Conservation (phyloP, 2,888 invertebrate genomes). For the Epiblema foenella region DNA sequence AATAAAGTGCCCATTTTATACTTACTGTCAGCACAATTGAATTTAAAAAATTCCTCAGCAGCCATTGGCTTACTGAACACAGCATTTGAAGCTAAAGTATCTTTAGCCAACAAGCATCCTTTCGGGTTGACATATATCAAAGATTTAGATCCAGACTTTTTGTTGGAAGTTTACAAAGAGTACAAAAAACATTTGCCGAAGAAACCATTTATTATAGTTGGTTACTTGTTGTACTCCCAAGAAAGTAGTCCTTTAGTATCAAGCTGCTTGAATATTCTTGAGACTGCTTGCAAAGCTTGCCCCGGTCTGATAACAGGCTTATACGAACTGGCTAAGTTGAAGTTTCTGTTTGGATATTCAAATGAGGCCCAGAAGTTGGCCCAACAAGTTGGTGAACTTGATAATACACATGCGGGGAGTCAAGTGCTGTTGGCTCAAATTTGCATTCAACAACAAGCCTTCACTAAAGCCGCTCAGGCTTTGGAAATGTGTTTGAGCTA, state of each 20-base stretch:
- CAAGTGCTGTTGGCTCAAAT: conserved; percentile 95
- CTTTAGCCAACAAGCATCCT: conserved; percentile 78
- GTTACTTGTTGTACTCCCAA: conserved; percentile 72
- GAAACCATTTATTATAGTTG: conserved; percentile 80
- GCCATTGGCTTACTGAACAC: conserved; percentile 86
- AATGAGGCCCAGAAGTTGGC: conserved; percentile 89
- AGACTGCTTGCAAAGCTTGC: conserved; percentile 90
- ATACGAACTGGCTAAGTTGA: conserved; percentile 91
- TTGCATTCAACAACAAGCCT: conserved; percentile 88
- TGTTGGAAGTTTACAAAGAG: conserved; percentile 91
- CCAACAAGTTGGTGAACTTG: conserved; percentile 89
- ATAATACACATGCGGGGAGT: conserved; percentile 92
- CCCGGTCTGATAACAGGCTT: conserved; percentile 90
- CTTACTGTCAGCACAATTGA: conserved; percentile 88
- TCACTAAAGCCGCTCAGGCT: conserved; percentile 92
- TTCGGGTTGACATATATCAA: conserved; percentile 91
- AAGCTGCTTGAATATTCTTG: conserved; percentile 87
- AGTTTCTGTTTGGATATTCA: conserved; percentile 91
- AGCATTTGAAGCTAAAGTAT: conserved; percentile 83
- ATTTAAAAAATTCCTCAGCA: conserved; percentile 79
- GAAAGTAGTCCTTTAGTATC: conserved; percentile 79
- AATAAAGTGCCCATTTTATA: conserved; percentile 88
- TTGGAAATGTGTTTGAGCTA: conserved; percentile 96
- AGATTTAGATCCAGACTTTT: conserved; percentile 93
- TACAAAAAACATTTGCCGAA: conserved; percentile 90